Evolutionary conservation across 2,113 vertebrate genomes (phyloP).

Genomic region (Nothoprocta perdicaria): DNA sequence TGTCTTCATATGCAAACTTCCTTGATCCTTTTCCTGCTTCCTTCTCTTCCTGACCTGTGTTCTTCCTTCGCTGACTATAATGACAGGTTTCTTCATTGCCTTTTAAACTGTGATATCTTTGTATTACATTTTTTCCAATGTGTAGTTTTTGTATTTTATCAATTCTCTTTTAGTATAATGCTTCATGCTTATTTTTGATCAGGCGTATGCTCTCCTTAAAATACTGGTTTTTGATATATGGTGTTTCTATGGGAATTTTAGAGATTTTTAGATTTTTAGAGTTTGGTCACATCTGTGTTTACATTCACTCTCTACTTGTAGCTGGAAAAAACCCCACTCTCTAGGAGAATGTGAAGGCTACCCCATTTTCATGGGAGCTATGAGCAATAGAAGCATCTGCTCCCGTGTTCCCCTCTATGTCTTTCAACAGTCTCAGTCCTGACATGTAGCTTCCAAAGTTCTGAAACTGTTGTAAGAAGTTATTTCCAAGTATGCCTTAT

Average conservation of each 20-base stretch:
- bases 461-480: neutral
- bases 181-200: neutral
- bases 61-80: neutral
- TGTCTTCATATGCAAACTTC: conserved; percentile 1
- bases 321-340: neutral
- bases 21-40: conserved; percentile 11
- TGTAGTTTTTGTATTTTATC: neutral
- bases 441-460: neutral
- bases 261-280: neutral
- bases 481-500: neutral
- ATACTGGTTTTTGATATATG: neutral
- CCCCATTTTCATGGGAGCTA: neutral
- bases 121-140: neutral
- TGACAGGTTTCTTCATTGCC: neutral
- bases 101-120: neutral
- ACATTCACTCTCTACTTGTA: neutral
- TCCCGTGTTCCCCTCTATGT: neutral
- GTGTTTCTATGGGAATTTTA: neutral
- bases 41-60: neutral
- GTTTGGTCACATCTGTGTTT: neutral
- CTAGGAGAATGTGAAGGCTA: neutral
- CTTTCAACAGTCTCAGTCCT: neutral
- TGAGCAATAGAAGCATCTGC: neutral
- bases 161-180: neutral
- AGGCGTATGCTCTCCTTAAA: neutral